phyloP scores from a whole-genome alignment of 1,140 invertebrate species.

The Rhynchophorus ferrugineus region DNA sequence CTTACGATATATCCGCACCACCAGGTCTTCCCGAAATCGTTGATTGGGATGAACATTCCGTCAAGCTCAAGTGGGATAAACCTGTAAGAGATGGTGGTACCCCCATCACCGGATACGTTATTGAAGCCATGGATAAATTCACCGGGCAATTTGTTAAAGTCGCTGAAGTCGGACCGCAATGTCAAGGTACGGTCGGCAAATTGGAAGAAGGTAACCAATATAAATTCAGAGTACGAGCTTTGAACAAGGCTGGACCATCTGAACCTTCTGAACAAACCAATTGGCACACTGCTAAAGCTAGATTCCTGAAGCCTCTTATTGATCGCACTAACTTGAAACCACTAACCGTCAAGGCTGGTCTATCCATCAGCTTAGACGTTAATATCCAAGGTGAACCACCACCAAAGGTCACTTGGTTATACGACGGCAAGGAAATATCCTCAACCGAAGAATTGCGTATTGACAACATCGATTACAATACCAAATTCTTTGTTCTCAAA shows the following conservation, averaged over 20 bases:
- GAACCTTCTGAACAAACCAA: slow-evolving; percentile 92
- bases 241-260: slow-evolving; percentile 93
- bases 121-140: slow-evolving; percentile 78
- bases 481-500: slow-evolving; percentile 79
- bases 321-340: slow-evolving; percentile 84
- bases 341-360: slow-evolving; percentile 80
- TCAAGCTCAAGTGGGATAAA: slow-evolving; percentile 92
- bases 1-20: slow-evolving; percentile 81
- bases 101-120: slow-evolving; percentile 90
- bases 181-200: slow-evolving; percentile 76
- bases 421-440: slow-evolving; percentile 68
- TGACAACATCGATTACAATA: slow-evolving; percentile 83
- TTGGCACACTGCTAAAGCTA: slow-evolving; percentile 90
- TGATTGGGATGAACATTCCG: slow-evolving; percentile 88
- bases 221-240: slow-evolving; percentile 88
- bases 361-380: slow-evolving; percentile 83
- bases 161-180: slow-evolving; percentile 70
- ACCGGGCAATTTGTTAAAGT: slow-evolving; percentile 58
- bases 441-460: slow-evolving; percentile 64
- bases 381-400: slow-evolving; percentile 92
- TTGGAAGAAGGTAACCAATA: slow-evolving; percentile 91
- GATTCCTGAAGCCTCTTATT: slow-evolving; percentile 85
- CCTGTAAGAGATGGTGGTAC: slow-evolving; percentile 93
- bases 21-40: slow-evolving; percentile 89
- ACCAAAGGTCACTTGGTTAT: slow-evolving; percentile 84